Evolutionary conservation across 30 jellyfish, hydroid and myxozoan species (phyloP).

Genomic region (Aurelia coerulea): DNA sequence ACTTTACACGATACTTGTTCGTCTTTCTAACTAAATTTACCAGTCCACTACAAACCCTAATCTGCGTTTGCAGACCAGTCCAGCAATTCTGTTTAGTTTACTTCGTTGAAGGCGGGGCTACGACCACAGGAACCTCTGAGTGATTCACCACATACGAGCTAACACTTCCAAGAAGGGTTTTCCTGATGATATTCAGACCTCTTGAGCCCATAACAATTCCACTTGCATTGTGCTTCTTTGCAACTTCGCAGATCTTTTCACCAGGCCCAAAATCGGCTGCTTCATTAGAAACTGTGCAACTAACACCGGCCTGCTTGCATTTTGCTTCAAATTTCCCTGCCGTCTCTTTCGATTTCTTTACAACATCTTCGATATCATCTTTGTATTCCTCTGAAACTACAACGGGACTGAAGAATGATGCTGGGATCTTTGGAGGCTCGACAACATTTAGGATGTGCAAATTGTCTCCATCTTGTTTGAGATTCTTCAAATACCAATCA

Average conservation of each 20-base stretch:
- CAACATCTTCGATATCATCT: slow-evolving; percentile 52
- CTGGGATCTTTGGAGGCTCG: slow-evolving; percentile 75
- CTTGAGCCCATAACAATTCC: slow-evolving; percentile 90
- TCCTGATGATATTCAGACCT: slow-evolving; percentile 76
- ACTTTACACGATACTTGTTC: no score
- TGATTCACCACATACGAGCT: slow-evolving; percentile 82
- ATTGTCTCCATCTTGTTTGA: slow-evolving; percentile 66
- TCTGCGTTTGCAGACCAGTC: no score
- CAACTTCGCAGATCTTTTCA: slow-evolving; percentile 70
- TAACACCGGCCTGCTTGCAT: slow-evolving; percentile 53
- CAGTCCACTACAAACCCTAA: no score
- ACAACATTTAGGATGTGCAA: slow-evolving; percentile 69
- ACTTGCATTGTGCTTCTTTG: slow-evolving; percentile 69
- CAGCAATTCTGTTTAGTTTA: no score
- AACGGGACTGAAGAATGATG: slow-evolving; percentile 66
- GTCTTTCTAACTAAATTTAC: no score
- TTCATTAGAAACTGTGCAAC: slow-evolving; percentile 34
- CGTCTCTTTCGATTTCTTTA: slow-evolving; percentile 44
- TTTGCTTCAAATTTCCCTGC: slow-evolving; percentile 48
- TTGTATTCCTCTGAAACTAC: slow-evolving; percentile 68
- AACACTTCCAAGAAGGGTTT: slow-evolving; percentile 83
- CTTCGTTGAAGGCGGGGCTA: slow-evolving; percentile 63
- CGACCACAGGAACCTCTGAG: slow-evolving; percentile 76
- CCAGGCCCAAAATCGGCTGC: slow-evolving; percentile 74
- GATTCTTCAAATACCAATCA: slow-evolving; percentile 61